Base-by-base conservation (phyloP, 2,888 invertebrate genomes). In the Bhutanitis thaidina region DNA sequence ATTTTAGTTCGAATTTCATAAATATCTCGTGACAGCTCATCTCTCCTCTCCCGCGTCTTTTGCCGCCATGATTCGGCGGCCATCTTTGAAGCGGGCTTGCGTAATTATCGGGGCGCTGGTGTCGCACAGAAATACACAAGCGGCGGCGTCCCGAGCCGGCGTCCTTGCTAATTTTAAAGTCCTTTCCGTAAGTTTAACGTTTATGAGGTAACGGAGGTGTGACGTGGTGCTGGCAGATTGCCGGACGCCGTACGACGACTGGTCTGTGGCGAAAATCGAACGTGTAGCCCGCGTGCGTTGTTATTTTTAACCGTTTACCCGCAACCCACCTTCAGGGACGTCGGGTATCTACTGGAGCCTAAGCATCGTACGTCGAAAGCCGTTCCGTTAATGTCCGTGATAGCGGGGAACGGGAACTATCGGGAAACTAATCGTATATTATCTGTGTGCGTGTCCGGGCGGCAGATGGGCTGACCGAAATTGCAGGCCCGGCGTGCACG, bases 1-100 rank as follows among this genome's bases (percentile, higher is more conserved):
- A 89, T 89, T 89, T 87, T 80, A 72, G 88, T 87, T 81, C 80
- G 76, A 83, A 87, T 87, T 87, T 88, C 88, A 88, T 88, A 89
- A 88, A 89, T 89, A 89, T 78, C 85, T 80, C 84, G 82, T 82
- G 88, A 87, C 88, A 88, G 86, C 81, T 75, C 83, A 82, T 84
- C 84, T 81, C 85, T 77, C 71, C 79, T 80, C 80, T 83, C 86
- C 84, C 86, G 86, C 86, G 81, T 75, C 72, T 80, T 77, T 69
- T 71, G 76, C 73, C 74, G 75, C 71, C 64, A 69, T 68, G 68
- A 62, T 62, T 64, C 71, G 75, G 75, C 83, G 68, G 81, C 84
- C 84, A 85, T 83, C 62, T 84, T 84, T 67, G 71, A 62, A 59
- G 59, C 65, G 57, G 53, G 49, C 71, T 86, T 87, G 84, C 84